phyloP scores from a whole-genome alignment of 2,113 vertebrate genomes.

The Herpetotheres cachinnans region DNA sequence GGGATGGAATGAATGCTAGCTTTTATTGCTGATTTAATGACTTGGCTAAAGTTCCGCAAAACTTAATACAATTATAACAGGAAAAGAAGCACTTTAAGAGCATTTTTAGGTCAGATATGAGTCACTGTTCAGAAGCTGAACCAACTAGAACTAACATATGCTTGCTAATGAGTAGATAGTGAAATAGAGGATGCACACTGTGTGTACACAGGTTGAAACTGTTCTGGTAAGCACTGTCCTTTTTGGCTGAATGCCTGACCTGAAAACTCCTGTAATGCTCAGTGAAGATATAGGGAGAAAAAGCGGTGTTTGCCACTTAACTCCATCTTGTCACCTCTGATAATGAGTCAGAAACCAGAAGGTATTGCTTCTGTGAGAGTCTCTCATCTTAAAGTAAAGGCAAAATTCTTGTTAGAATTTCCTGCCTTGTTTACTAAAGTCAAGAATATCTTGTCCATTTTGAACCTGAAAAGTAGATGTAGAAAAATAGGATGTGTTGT shows the following conservation, averaged over 20 bases:
- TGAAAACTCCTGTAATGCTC: not conserved
- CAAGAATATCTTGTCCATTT: not conserved
- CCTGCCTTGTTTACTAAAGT: not conserved
- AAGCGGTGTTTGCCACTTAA: not conserved
- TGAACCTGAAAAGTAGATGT: not conserved
- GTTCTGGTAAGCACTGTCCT: not conserved
- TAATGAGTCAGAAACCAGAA: not conserved
- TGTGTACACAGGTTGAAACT: not conserved
- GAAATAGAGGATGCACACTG: not conserved
- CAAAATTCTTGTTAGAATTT: not conserved
- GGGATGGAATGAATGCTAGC: not conserved
- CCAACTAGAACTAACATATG: not conserved
- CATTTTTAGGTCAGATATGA: not conserved
- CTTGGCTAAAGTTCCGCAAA: not conserved
- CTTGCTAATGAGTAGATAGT: not conserved
- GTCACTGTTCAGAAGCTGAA: not conserved
- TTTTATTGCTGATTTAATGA: not conserved
- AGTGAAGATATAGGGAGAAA: not conserved
- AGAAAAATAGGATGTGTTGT: not conserved
- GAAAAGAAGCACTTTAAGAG: not conserved
- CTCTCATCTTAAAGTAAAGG: not conserved
- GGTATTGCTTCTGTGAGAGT: not conserved
- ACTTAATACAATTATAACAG: not conserved
- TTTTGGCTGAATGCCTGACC: not conserved
- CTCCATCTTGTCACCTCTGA: not conserved